Conservation (phyloP, 1,140 invertebrate genomes). For the Drosophila baimaii region DNA sequence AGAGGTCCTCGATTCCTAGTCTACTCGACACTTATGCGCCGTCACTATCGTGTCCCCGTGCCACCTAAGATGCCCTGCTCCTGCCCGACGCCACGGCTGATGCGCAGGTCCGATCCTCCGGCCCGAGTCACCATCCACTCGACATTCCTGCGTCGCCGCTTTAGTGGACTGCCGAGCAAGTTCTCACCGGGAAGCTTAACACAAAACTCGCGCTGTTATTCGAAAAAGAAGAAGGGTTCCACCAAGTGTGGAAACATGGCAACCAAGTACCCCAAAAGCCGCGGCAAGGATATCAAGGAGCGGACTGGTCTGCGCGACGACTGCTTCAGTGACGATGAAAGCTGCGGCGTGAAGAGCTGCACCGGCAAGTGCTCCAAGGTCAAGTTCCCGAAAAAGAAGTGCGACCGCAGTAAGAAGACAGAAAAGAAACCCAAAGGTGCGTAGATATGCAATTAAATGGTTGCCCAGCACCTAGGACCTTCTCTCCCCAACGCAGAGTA, state of each 20-base stretch:
- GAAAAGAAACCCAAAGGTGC: constrained; percentile 15
- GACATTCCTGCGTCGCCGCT: constrained; percentile 22
- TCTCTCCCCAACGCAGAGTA: constrained; percentile 26
- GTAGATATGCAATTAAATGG: neutral
- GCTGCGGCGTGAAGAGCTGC: constrained; percentile 21
- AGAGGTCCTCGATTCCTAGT: constrained; percentile 25
- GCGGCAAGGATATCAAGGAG: constrained; percentile 43
- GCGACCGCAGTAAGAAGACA: constrained; percentile 29
- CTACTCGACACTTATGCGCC: constrained; percentile 52
- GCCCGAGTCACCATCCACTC: constrained; percentile 25
- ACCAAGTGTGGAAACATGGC: constrained; percentile 46
- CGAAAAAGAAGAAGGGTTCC: constrained; percentile 20
- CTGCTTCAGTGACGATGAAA: constrained; percentile 11
- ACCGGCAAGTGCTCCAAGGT: constrained; percentile 28
- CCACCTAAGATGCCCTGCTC: neutral
- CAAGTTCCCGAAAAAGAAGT: constrained; percentile 55
- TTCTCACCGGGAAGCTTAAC: neutral
- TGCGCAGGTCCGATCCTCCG: neutral
- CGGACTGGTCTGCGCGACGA: constrained; percentile 37
- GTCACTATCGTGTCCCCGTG: constrained; percentile 38
- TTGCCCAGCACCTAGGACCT: neutral
- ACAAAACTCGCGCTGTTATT: constrained; percentile 2
- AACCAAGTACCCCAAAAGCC: constrained; percentile 16
- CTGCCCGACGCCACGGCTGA: neutral
- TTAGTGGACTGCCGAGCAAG: constrained; percentile 1